Conservation (phyloP, 2,888 invertebrate species). For the Danaus chrysippus region DNA sequence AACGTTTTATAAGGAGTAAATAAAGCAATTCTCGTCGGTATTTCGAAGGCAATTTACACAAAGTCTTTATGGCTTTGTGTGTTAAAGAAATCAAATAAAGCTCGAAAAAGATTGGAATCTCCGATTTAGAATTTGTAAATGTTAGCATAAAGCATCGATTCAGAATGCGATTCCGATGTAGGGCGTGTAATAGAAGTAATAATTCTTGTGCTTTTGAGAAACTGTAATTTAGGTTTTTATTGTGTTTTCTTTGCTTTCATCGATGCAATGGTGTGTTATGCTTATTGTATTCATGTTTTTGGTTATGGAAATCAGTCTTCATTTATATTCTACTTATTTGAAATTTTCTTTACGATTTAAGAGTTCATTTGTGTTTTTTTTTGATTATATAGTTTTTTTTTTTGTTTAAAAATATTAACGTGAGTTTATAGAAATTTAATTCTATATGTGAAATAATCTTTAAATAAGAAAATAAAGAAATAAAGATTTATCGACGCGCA, state of each 20-base stretch:
- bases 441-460: too few species aligned
- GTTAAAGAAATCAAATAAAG: conserved; percentile 2
- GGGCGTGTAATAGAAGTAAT: neutral
- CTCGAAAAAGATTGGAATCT: neutral
- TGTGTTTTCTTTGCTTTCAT: neutral
- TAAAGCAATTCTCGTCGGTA: neutral
- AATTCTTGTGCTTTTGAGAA: neutral
- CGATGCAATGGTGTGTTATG: too few species aligned
- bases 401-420: too few species aligned
- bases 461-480: too few species aligned
- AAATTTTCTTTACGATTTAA: too few species aligned
- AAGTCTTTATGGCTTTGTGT: neutral
- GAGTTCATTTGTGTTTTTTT: too few species aligned
- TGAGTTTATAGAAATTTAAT: too few species aligned
- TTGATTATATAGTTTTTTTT: too few species aligned
- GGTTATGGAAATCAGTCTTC: too few species aligned
- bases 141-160: conserved; percentile 4
- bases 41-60: neutral
- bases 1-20: neutral
- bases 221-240: neutral
- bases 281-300: too few species aligned
- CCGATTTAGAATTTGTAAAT: conserved; percentile 4
- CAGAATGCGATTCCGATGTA: neutral
- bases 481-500: too few species aligned
- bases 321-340: too few species aligned